Evolutionary conservation across 2,888 invertebrate species (phyloP), one percentile per base, ranked within the genome.

Genomic region (Coelopa pilipes): DNA sequence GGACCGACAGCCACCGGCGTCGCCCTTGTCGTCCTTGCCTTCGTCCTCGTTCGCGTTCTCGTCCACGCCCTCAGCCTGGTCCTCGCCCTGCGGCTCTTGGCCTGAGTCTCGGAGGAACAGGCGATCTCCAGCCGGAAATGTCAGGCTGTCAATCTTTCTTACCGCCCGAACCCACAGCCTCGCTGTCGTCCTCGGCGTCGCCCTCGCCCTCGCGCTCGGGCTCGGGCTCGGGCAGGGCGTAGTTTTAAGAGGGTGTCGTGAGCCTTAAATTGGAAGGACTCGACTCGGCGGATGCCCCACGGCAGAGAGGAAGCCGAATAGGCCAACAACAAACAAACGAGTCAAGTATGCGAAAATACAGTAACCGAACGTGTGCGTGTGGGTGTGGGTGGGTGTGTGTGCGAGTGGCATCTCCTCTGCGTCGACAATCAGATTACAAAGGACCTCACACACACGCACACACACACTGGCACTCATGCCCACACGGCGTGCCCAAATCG

Each of bases 121-220:
- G 21, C 15, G 47, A 57, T n/a, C 12, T 19, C 65, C 65, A 65
- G 46, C 50, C 49, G 66, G 66, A 66, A 50, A 50, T 66, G 66
- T 49, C 66, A 66, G 21, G 24, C 50, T 66, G 66, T 66, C 66
- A 66, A 66, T 66, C 50, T 49, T 24, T 34, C 34, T 34, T 34
- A 34, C 34, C 34, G 34, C 34, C 34, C 34, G 13, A n/a, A 63
- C 63, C 17, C 66, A 19, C 57, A 19, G 46, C 19, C 55, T 55
- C 53, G 17, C 12, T 17, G 24, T 17, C 50, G 21, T 19, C 49
- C 21, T 66, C 13, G 11, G 15, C 24, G 4, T 76, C 77, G 77
- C 81, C 77, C 80, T 78, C 77, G 72, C 76, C 53, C 55, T 59
- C 49, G 5, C 19, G 72, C 50, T 15, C 13, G 45, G 76, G 80